phyloP scores from a whole-genome alignment of 2,888 invertebrate species.

The Erannis defoliaria region DNA sequence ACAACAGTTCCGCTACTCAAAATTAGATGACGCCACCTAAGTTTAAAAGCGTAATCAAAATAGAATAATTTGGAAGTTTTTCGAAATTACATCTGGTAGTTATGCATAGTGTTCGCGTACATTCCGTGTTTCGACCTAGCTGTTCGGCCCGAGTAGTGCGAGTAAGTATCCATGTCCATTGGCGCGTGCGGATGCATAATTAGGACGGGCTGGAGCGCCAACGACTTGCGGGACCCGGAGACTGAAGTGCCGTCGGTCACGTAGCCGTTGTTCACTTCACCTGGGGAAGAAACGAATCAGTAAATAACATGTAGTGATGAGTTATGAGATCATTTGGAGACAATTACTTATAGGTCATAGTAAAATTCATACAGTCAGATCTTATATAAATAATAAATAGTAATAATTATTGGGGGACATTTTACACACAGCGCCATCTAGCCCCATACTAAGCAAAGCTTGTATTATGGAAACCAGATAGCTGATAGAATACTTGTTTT shows the following conservation, averaged over 20 bases:
- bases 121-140: slow-evolving; percentile 87
- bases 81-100: slow-evolving; percentile 87
- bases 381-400: no score
- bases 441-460: no score
- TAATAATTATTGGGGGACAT: no score
- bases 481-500: no score
- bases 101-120: slow-evolving; percentile 90
- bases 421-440: no score
- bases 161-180: slow-evolving; percentile 90
- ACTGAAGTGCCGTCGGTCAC: slow-evolving; percentile 95
- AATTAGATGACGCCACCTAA: slow-evolving; percentile 1
- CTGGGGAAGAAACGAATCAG: slow-evolving; percentile 76
- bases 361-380: no score
- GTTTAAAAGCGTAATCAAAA: neutral
- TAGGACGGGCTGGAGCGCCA: slow-evolving; percentile 95
- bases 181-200: slow-evolving; percentile 90
- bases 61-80: neutral
- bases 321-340: no score
- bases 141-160: slow-evolving; percentile 92
- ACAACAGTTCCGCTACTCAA: neutral
- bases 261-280: slow-evolving; percentile 95
- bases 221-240: slow-evolving; percentile 94
- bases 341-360: no score
- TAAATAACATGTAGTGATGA: neutral
- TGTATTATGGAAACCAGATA: no score